A percentile compares a stretch with the other conserved stretches of the same genome.
Evolutionary conservation across 1,140 invertebrate species (phyloP).

Genomic region (Drosophila dunni): DNA sequence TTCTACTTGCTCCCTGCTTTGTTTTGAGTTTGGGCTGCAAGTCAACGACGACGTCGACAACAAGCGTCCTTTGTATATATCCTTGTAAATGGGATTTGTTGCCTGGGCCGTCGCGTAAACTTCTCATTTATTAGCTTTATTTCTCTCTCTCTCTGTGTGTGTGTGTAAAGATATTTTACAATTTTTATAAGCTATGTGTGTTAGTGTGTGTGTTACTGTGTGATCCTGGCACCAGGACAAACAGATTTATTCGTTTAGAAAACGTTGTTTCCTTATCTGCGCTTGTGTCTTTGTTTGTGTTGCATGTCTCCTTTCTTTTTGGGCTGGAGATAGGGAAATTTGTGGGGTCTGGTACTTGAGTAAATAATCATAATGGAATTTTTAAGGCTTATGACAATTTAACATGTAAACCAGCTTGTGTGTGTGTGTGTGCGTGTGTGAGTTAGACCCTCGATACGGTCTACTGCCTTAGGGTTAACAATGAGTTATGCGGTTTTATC

Average conservation of each 20-base stretch:
- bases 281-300: constrained; percentile 62
- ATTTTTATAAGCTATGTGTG: constrained; percentile 62
- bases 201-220: constrained; percentile 27
- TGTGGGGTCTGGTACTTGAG: constrained; percentile 52
- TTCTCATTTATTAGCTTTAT: constrained; percentile 79
- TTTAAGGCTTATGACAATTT: constrained; percentile 80
- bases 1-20: constrained; percentile 37
- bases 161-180: constrained; percentile 74
- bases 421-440: constrained; percentile 2
- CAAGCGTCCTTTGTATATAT: constrained; percentile 20
- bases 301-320: constrained; percentile 55
- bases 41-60: constrained; percentile 25
- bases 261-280: constrained; percentile 77
- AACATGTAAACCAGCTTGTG: constrained; percentile 57
- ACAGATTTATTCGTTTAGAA: constrained; percentile 80
- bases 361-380: constrained; percentile 83
- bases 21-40: constrained; percentile 34
- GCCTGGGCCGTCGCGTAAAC: constrained; percentile 68
- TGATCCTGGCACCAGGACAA: constrained; percentile 73
- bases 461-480: constrained; percentile 48
- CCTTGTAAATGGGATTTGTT: constrained; percentile 74
- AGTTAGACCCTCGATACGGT: constrained; percentile 11
- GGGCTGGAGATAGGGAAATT: not conserved
- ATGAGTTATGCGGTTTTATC: constrained; percentile 53
- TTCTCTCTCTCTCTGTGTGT: constrained; percentile 38